Percentiles rank a stretch among this genome's conserved stretches.
phyloP scores from a whole-genome alignment of 2,888 invertebrate genomes.

The Allygus modestus region DNA sequence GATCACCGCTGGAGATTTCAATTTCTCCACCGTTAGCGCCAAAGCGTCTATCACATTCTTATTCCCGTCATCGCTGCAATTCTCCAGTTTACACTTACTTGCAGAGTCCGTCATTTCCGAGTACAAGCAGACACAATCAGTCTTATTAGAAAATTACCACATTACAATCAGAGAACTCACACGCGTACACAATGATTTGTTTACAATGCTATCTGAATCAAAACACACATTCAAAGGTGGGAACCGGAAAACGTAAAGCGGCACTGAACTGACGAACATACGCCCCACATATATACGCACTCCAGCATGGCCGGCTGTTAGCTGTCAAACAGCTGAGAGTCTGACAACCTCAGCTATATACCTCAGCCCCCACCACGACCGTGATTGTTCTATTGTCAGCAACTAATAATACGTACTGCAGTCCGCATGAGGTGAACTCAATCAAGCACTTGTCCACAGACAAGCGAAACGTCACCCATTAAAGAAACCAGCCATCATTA shows the following conservation, averaged over 20 bases:
- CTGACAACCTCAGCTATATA: conserved; percentile 8
- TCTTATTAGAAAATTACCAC: not conserved
- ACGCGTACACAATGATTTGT: not conserved
- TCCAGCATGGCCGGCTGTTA: not conserved
- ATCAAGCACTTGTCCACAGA: not conserved
- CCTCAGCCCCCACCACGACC: not conserved
- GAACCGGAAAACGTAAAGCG: not conserved
- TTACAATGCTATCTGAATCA: not conserved
- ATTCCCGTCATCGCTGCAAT: not conserved
- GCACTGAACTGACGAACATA: not conserved
- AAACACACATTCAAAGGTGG: not conserved
- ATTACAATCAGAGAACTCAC: not conserved
- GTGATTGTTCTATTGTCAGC: conserved; percentile 14
- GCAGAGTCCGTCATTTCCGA: not conserved
- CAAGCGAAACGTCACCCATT: not conserved
- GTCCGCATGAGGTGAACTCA: not conserved
- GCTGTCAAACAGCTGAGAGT: not conserved
- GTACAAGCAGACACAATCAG: not conserved
- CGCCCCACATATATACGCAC: not conserved
- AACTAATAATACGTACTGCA: conserved; percentile 11
- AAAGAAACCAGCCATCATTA: not conserved
- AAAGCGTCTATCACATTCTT: not conserved
- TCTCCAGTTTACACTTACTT: not conserved
- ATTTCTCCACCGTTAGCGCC: conserved; percentile 5
- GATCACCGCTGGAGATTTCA: not conserved